Evolutionary conservation across 2,888 invertebrate species (phyloP).

Genomic region (Xestia rhomboidea): DNA sequence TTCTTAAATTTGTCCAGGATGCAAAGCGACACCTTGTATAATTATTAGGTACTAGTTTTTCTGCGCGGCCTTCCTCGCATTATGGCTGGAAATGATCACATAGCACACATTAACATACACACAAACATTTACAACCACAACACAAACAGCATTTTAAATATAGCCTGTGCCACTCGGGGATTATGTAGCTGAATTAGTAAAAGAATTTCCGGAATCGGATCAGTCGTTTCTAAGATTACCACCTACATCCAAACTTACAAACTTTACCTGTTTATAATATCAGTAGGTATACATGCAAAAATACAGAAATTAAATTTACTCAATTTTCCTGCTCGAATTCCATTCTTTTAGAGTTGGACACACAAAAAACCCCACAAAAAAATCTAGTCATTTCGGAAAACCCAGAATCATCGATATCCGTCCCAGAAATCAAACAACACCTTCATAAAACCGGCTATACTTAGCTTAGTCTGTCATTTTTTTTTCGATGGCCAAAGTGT

Average conservation of each 20-base stretch:
- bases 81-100: not conserved
- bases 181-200: not conserved
- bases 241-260: not conserved
- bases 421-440: not conserved
- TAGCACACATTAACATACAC: too few relatives aligned
- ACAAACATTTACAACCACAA: too few relatives aligned
- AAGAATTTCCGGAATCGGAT: not conserved
- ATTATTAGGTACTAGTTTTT: too few relatives aligned
- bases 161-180: not conserved
- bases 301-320: too few relatives aligned
- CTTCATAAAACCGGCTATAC: not conserved
- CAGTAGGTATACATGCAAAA: not conserved
- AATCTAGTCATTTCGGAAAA: not conserved
- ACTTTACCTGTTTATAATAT: not conserved
- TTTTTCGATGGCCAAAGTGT: not conserved
- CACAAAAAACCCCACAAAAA: slow-evolving; percentile 7
- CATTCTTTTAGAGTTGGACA: not conserved
- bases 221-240: not conserved
- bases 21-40: too few relatives aligned
- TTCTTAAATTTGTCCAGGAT: too few relatives aligned
- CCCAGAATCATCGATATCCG: not conserved
- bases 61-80: not conserved
- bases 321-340: not conserved
- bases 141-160: too few relatives aligned
- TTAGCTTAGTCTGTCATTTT: not conserved